Evolutionary conservation across 2,888 invertebrate genomes (phyloP).

Genomic region (Orchesella flavescens): DNA sequence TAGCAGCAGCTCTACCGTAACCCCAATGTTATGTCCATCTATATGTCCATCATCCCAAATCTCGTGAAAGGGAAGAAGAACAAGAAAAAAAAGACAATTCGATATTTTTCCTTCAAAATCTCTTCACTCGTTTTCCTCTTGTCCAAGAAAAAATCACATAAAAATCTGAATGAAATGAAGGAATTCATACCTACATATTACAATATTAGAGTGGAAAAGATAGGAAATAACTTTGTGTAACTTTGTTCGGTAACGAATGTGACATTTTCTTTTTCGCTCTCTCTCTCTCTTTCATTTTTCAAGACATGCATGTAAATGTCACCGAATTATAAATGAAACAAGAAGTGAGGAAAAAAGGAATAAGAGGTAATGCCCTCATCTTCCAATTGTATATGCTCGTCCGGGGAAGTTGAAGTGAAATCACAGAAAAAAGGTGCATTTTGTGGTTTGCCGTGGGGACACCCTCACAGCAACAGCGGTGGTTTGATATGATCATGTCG

Average conservation of each 20-base stretch:
- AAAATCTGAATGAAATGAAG: constrained; percentile 45
- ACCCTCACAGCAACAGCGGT: background rate
- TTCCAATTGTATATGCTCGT: background rate
- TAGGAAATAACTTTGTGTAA: constrained; percentile 20
- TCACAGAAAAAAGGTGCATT: constrained; percentile 32
- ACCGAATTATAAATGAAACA: constrained; percentile 25
- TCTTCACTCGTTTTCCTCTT: constrained; percentile 22
- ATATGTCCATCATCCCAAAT: constrained; percentile 68
- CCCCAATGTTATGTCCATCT: constrained; percentile 14
- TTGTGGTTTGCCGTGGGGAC: constrained; percentile 11
- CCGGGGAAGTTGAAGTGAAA: background rate
- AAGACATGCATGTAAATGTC: constrained; percentile 26
- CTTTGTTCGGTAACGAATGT: constrained; percentile 28
- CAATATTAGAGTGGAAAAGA: constrained; percentile 20
- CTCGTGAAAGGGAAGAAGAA: constrained; percentile 29
- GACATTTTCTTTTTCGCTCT: constrained; percentile 31
- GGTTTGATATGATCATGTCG: constrained; percentile 54
- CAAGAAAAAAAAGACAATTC: constrained; percentile 65
- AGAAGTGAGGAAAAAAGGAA: constrained; percentile 32
- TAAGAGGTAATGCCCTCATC: constrained; percentile 32
- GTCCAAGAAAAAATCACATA: constrained; percentile 13
- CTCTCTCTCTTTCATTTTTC: constrained; percentile 2
- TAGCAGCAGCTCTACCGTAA: background rate
- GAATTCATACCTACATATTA: constrained; percentile 37
- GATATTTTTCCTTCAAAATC: constrained; percentile 29